phyloP scores from a whole-genome alignment of 2,797 vertebrate genomes.

The Enteromius paludinosus region DNA sequence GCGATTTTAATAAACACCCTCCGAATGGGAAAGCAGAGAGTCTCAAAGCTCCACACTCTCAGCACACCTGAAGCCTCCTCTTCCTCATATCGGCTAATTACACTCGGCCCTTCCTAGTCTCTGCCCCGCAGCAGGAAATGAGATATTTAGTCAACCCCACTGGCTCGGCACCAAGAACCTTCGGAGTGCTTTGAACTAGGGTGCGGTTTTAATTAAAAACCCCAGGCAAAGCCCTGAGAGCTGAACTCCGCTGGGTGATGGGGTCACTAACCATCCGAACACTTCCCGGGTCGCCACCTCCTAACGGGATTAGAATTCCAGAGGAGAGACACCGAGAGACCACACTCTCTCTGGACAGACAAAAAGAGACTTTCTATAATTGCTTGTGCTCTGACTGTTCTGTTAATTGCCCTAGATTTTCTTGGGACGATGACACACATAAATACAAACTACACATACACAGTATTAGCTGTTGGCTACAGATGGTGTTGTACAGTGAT shows the following conservation, averaged over 20 bases:
- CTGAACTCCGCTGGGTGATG: conserved; percentile 33
- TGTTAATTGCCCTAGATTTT: conserved; percentile 60
- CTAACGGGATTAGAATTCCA: conserved; percentile 39
- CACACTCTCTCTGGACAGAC: conserved; percentile 16
- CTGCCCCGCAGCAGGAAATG: conserved; percentile 40
- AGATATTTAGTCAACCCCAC: conserved; percentile 43
- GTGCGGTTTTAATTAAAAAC: conserved; percentile 57
- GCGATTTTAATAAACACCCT: conserved; percentile 32
- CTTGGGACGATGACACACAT: conserved; percentile 41
- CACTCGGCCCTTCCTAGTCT: conserved; percentile 31
- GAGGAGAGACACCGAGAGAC: not conserved
- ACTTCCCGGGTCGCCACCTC: conserved; percentile 44
- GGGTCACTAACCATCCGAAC: conserved; percentile 43
- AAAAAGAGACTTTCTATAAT: conserved; percentile 49
- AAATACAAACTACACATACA: conserved; percentile 37
- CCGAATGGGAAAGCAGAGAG: not conserved
- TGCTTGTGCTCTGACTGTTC: conserved; percentile 48
- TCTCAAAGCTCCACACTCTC: conserved; percentile 24
- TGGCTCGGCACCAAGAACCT: conserved; percentile 34
- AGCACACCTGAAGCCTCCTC: conserved; percentile 38
- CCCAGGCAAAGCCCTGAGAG: conserved; percentile 42
- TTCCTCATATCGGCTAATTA: conserved; percentile 45
- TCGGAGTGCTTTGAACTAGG: conserved; percentile 43
- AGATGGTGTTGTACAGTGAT: conserved; percentile 56
- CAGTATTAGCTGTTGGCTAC: conserved; percentile 53